These are phyloP conservation scores for Seladonia tumulorum DNA, from an alignment of 2,888 invertebrate genomes.

Conservation along the genomic window DNA sequence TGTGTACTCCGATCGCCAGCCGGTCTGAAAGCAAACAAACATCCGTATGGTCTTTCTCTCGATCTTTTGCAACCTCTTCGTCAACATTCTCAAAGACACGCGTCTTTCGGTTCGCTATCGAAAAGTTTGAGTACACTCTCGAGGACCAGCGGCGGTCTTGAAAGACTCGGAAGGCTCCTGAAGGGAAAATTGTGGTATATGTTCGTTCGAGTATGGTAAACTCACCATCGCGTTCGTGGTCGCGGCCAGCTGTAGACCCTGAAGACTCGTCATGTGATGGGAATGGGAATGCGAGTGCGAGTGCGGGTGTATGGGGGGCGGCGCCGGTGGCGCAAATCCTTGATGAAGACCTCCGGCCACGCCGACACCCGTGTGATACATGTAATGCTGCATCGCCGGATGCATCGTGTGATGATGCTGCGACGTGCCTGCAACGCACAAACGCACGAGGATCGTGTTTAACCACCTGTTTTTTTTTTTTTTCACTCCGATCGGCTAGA, in stretches of 20 bases:
- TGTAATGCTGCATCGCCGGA: constrained; percentile 84
- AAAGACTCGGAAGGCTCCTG: not conserved
- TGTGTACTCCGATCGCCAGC: constrained; percentile 97
- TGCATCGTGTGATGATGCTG: constrained; percentile 84
- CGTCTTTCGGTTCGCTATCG: not conserved
- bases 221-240: constrained; percentile 88
- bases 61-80: not conserved
- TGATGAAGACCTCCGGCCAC: constrained; percentile 83
- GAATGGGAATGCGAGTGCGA: constrained; percentile 84
- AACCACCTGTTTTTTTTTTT: not conserved
- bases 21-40: constrained; percentile 89
- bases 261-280: constrained; percentile 85
- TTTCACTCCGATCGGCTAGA: not conserved
- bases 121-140: not conserved
- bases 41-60: constrained; percentile 16
- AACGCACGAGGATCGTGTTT: not conserved
- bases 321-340: constrained; percentile 83
- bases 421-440: constrained; percentile 78
- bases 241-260: constrained; percentile 86
- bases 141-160: not conserved
- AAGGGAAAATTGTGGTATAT: not conserved
- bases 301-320: constrained; percentile 84
- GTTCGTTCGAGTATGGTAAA: constrained; percentile 45
- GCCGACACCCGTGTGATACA: constrained; percentile 84
- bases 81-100: not conserved